Evolutionary conservation across 2,888 invertebrate genomes (phyloP).

Genomic region (Exephanes ischioxanthus): DNA sequence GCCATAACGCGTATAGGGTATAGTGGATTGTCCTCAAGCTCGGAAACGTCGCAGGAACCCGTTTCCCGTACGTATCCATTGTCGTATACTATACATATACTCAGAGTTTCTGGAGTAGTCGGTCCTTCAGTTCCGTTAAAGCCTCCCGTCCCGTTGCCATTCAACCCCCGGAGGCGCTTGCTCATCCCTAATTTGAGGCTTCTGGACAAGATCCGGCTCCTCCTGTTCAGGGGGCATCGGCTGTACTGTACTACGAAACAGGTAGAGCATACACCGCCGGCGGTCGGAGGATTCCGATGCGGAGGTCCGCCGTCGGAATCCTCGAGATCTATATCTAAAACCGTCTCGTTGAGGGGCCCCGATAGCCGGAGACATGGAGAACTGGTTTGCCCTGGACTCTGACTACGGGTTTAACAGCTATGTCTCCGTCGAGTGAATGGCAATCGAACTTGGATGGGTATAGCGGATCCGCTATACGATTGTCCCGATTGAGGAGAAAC

Average conservation of each 20-base stretch:
- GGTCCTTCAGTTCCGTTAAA: slow-evolving; percentile 21
- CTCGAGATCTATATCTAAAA: slow-evolving; percentile 61
- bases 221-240: slow-evolving; percentile 23
- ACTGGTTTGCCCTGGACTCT: slow-evolving; percentile 10
- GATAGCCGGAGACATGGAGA: slow-evolving; percentile 39
- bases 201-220: slow-evolving; percentile 60
- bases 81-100: slow-evolving; percentile 54
- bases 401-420: slow-evolving; percentile 26
- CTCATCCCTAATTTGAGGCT: slow-evolving; percentile 66
- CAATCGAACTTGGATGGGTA: slow-evolving; percentile 48
- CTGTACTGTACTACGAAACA: slow-evolving; percentile 25
- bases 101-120: slow-evolving; percentile 29
- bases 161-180: slow-evolving; percentile 52
- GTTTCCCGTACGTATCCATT: slow-evolving; percentile 67
- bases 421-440: slow-evolving; percentile 38
- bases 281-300: not conserved
- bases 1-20: slow-evolving; percentile 25
- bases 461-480: slow-evolving; percentile 32
- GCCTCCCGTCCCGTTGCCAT: slow-evolving; percentile 22
- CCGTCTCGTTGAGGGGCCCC: slow-evolving; percentile 36
- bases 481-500: slow-evolving; percentile 43
- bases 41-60: slow-evolving; percentile 61
- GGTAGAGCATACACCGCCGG: slow-evolving; percentile 17
- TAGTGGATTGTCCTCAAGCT: slow-evolving; percentile 40
- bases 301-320: slow-evolving; percentile 32